Conservation (phyloP, 2,113 vertebrate genomes). For the Anguilla rostrata region DNA sequence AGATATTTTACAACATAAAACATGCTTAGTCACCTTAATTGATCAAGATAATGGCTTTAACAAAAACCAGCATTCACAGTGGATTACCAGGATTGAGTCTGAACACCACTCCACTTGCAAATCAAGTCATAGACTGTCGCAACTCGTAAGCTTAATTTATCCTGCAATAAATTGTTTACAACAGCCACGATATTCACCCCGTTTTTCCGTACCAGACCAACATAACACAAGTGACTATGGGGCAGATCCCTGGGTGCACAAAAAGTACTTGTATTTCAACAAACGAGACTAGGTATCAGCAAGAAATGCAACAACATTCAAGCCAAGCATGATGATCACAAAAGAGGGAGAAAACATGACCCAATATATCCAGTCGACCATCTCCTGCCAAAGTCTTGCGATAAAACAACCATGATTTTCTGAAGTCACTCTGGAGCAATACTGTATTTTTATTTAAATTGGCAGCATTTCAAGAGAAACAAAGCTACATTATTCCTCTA, state of each 20-base stretch:
- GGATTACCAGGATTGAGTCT: too few species aligned
- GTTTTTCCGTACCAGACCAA: neutral
- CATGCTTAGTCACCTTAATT: too few species aligned
- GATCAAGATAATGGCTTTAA: too few species aligned
- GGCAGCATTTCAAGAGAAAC: neutral
- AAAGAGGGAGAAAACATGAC: neutral
- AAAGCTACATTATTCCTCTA: neutral
- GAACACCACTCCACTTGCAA: too few species aligned
- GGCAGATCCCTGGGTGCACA: neutral
- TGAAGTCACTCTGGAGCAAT: neutral
- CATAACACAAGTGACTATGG: neutral
- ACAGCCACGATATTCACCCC: too few species aligned
- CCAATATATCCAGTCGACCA: neutral
- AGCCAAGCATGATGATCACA: neutral
- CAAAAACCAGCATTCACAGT: too few species aligned
- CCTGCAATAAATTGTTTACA: too few species aligned
- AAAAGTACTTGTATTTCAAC: neutral
- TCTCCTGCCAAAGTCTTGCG: neutral
- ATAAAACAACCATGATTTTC: neutral
- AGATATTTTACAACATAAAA: too few species aligned
- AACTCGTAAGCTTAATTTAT: too few species aligned
- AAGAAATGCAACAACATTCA: neutral
- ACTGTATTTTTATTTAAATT: neutral
- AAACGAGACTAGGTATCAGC: neutral
- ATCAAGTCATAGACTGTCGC: too few species aligned